phyloP scores from a whole-genome alignment of 2,888 invertebrate species.

The Keiferia lycopersicella region DNA sequence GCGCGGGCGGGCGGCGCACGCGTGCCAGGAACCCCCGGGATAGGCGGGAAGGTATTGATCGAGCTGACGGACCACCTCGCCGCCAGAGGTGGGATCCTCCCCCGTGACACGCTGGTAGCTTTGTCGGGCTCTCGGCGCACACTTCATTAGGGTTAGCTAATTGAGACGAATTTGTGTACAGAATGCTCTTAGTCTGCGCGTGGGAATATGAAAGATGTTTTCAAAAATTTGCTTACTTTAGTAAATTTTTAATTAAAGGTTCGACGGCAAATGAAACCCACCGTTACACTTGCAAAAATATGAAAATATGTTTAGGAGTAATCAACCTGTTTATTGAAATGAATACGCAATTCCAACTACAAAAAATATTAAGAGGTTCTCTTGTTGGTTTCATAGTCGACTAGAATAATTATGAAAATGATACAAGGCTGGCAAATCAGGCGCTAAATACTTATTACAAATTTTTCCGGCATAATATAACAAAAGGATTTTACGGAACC shows the following conservation, averaged over 20 bases:
- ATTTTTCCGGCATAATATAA: too few relatives aligned
- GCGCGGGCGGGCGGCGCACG: constrained; percentile 11
- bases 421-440: too few relatives aligned
- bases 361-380: too few relatives aligned
- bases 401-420: too few relatives aligned
- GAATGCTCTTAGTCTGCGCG: not conserved
- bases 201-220: constrained; percentile 5
- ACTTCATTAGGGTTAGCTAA: constrained; percentile 5
- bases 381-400: too few relatives aligned
- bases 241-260: not conserved
- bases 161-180: not conserved
- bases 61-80: constrained; percentile 22
- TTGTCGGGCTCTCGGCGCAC: not conserved
- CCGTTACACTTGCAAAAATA: not conserved
- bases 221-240: not conserved
- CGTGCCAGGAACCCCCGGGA: constrained; percentile 20
- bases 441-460: too few relatives aligned
- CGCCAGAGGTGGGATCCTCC: not conserved
- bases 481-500: too few relatives aligned
- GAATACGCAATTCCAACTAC: too few relatives aligned
- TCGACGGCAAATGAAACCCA: not conserved
- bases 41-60: constrained; percentile 31
- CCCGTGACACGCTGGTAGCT: not conserved
- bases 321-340: too few relatives aligned
- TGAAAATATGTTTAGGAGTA: too few relatives aligned